Conservation (phyloP, 2,888 invertebrate genomes). For the Drosophila austrosaltans region DNA sequence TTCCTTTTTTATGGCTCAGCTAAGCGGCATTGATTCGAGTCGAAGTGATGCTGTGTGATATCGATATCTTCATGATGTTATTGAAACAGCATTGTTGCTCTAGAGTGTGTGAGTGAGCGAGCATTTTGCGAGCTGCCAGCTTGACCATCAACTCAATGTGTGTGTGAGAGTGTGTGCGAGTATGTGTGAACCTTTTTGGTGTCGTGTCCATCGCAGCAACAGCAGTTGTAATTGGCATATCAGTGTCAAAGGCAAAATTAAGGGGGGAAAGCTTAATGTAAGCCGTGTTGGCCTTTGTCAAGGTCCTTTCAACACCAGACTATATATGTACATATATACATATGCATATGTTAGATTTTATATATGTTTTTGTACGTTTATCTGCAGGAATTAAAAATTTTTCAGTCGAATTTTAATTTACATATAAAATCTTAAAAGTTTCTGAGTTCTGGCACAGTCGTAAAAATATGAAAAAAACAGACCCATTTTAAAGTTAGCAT, state of each 20-base stretch:
- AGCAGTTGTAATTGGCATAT: slow-evolving; percentile 70
- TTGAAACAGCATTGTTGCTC: slow-evolving; percentile 2
- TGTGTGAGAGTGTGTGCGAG: background rate
- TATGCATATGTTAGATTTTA: background rate
- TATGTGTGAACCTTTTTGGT: background rate
- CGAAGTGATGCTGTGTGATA: background rate
- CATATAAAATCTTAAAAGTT: too few relatives aligned
- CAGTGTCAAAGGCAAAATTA: slow-evolving; percentile 54
- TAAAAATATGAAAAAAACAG: too few relatives aligned
- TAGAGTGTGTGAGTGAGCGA: background rate
- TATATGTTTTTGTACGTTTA: too few relatives aligned
- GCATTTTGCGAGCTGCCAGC: slow-evolving; percentile 2
- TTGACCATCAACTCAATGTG: slow-evolving; percentile 12
- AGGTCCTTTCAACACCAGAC: background rate
- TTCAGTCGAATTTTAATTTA: too few relatives aligned
- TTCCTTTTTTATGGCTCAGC: slow-evolving; percentile 10
- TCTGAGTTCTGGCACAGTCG: too few relatives aligned
- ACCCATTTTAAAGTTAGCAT: too few relatives aligned
- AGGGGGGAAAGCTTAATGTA: slow-evolving; percentile 36
- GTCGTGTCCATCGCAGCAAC: slow-evolving; percentile 16
- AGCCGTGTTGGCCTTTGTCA: slow-evolving; percentile 38
- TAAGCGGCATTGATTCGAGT: slow-evolving; percentile 20
- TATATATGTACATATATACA: slow-evolving; percentile 19
- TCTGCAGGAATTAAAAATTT: too few relatives aligned
- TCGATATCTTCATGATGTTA: background rate